Evolutionary conservation across 2,888 invertebrate genomes (phyloP).

Genomic region (Dryobotodes eremita): DNA sequence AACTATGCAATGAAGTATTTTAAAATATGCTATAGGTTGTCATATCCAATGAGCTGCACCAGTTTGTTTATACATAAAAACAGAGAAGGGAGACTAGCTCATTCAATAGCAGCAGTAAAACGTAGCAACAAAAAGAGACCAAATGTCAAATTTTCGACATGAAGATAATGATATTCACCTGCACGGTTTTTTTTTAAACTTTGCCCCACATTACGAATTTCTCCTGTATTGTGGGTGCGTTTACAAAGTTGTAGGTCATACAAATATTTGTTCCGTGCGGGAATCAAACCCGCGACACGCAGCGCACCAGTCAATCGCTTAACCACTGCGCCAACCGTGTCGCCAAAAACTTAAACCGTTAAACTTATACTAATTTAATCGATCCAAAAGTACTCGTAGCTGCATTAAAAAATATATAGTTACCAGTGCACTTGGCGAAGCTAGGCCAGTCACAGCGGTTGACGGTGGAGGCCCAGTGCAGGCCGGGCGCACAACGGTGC

Average conservation of each 20-base stretch:
- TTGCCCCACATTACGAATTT: too few relatives aligned
- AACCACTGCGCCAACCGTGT: too few relatives aligned
- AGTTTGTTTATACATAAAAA: not conserved
- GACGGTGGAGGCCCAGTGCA: slow-evolving; percentile 94
- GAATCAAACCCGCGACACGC: too few relatives aligned
- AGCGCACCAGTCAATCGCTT: too few relatives aligned
- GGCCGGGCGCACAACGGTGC: slow-evolving; percentile 94
- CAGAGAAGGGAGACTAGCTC: too few relatives aligned
- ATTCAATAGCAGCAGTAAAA: not conserved
- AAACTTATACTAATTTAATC: not conserved
- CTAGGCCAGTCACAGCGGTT: slow-evolving; percentile 96
- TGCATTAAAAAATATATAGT: not conserved
- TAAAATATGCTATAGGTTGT: not conserved
- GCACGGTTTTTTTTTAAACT: too few relatives aligned
- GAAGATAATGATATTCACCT: not conserved
- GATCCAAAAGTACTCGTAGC: not conserved
- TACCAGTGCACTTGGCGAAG: slow-evolving; percentile 92
- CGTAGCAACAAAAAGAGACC: not conserved
- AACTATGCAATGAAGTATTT: not conserved
- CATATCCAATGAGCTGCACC: not conserved
- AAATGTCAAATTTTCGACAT: not conserved
- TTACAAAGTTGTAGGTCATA: too few relatives aligned
- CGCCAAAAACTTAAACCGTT: not conserved
- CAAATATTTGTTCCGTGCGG: too few relatives aligned
- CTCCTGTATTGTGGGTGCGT: too few relatives aligned